Evolutionary conservation across 2,113 vertebrate genomes (phyloP).

Genomic region (Melanotaenia duboulayi): DNA sequence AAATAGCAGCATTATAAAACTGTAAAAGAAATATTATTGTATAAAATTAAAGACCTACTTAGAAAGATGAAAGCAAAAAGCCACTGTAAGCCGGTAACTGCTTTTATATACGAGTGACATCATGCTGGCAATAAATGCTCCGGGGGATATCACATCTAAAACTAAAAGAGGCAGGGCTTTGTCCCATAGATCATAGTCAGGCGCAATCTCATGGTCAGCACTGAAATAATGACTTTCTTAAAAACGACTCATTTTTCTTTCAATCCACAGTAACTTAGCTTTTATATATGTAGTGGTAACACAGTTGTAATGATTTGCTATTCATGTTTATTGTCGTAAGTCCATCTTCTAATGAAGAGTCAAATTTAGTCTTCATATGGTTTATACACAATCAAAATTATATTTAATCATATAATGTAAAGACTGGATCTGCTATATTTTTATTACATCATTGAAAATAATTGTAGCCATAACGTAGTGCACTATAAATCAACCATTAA

Average conservation of each 20-base stretch:
- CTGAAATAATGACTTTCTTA: conserved; percentile 53
- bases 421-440: too few relatives aligned
- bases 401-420: too few relatives aligned
- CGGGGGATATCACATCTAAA: conserved; percentile 32
- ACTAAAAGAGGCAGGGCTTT: conserved; percentile 44
- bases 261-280: conserved; percentile 12
- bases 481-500: too few relatives aligned
- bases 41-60: neutral
- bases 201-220: conserved; percentile 50
- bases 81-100: conserved; percentile 27
- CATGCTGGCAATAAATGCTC: conserved; percentile 48
- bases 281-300: too few relatives aligned
- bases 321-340: too few relatives aligned
- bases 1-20: too few relatives aligned
- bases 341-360: too few relatives aligned
- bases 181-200: conserved; percentile 56
- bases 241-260: conserved; percentile 53
- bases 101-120: conserved; percentile 26
- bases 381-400: too few relatives aligned
- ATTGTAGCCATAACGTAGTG: too few relatives aligned
- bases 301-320: too few relatives aligned
- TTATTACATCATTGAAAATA: too few relatives aligned
- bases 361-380: too few relatives aligned
- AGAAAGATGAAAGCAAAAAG: conserved; percentile 10
- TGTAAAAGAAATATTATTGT: neutral